Percentiles rank a stretch among this genome's conserved stretches.
Evolutionary conservation across 2,888 invertebrate genomes (phyloP).

Genomic region (Phania funesta): DNA sequence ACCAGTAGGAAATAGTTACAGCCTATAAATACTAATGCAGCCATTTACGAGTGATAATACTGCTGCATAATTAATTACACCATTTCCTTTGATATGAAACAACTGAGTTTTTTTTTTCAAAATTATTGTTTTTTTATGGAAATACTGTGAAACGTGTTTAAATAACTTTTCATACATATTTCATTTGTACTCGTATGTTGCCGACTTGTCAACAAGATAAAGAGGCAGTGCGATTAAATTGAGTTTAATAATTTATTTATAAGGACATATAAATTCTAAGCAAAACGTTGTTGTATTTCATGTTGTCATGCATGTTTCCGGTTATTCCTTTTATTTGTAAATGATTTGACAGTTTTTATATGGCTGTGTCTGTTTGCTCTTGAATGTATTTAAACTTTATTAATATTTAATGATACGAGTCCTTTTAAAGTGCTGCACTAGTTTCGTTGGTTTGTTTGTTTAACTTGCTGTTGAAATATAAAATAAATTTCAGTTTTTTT

Average conservation of each 20-base stretch:
- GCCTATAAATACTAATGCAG: not conserved
- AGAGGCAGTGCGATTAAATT: not conserved
- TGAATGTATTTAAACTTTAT: not conserved
- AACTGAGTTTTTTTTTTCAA: not conserved
- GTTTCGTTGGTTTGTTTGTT: not conserved
- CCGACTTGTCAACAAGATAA: too few relatives aligned
- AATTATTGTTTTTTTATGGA: too few relatives aligned
- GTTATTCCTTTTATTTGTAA: not conserved
- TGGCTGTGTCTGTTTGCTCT: not conserved
- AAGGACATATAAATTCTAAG: not conserved
- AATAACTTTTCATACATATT: not conserved
- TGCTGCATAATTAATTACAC: not conserved
- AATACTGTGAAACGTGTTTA: too few relatives aligned
- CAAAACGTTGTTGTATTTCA: not conserved
- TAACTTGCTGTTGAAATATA: not conserved
- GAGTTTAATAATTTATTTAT: conserved; percentile 32
- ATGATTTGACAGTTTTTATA: not conserved
- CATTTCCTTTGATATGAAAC: not conserved
- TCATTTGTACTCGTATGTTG: too few relatives aligned
- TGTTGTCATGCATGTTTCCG: not conserved
- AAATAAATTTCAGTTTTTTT: too few relatives aligned
- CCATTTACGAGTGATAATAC: not conserved
- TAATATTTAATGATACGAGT: conserved; percentile 25
- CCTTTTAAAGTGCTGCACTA: not conserved
- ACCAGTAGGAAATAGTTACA: not conserved